Evolutionary conservation across 2,113 vertebrate genomes (phyloP).

Genomic region (Typhlomys cinereus): DNA sequence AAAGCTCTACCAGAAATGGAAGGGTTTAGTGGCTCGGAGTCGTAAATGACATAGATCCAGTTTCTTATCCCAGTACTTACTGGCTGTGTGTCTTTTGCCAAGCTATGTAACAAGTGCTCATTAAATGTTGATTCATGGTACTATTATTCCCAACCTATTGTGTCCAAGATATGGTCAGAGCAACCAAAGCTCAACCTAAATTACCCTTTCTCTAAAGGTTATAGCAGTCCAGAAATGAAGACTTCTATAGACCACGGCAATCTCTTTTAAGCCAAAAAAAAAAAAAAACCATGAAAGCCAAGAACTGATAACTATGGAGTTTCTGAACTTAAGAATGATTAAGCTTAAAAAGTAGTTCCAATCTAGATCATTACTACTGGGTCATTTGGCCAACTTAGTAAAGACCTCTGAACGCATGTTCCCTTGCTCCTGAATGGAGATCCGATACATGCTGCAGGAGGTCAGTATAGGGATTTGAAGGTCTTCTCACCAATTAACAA

Average conservation of each 20-base stretch:
- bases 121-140: neutral
- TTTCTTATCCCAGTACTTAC: neutral
- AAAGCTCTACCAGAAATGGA: neutral
- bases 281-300: constrained; percentile 15
- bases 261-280: constrained; percentile 43
- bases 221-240: neutral
- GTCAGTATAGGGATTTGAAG: neutral
- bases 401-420: neutral
- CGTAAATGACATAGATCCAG: neutral
- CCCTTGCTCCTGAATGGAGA: neutral
- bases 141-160: neutral
- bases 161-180: neutral
- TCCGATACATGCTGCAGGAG: neutral
- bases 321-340: constrained; percentile 54
- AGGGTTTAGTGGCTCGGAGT: neutral
- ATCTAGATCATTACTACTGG: neutral
- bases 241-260: neutral
- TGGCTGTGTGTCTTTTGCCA: neutral
- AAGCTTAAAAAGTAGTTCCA: constrained; percentile 22
- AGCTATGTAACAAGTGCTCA: neutral
- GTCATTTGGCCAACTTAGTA: neutral
- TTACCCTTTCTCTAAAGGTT: constrained; percentile 18
- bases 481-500: neutral
- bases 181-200: neutral
- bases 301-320: constrained; percentile 29